Base-by-base conservation (phyloP, 2,797 vertebrate genomes). In the Neosilurus mollespiculum region DNA sequence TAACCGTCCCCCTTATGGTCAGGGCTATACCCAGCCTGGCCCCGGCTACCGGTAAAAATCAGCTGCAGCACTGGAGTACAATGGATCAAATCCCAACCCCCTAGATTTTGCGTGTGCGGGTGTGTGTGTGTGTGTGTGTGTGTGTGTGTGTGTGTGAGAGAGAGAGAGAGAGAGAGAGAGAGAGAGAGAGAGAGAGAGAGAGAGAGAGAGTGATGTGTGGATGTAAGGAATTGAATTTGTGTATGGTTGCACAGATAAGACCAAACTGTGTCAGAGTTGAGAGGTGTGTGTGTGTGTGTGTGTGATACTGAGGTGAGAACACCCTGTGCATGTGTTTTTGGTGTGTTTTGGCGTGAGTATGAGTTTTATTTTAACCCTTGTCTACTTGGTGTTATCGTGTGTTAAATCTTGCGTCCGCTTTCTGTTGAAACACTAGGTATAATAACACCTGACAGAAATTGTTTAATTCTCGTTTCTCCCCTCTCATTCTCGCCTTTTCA, bases 11-110 rank as follows among this genome's bases (percentile, higher is more conserved):
- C 94, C 96, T 69, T 99, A 97, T 14, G 95, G 95, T 81, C 96
- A 96, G 93, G 96, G 96, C 83, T 99, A 99, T 85, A 88, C 97
- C 89, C 98, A 99, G 81, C 97, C 98, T 0, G 98, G 98, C 64
- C 98, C 98, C 0, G 98, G 98, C 56, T 99, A 99, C 92, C 94
- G 94, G 91, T 95, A 95, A 95, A 91, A 73, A 12, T 14, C 15
- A 14, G 30, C 43, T 82, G 61, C 10, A 62, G 69, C 77, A 65
- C 30, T 80, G 30, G 62, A 87, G 58, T 89, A 80, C 80, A 86
- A 62, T 85, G 82, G 81, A 86, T 91, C 85, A 88, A 86, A 77
- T 64, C 53, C 49, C n/a, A 77, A 30, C 43, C 64, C 43, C 81
- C 70, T 71, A 65, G 73, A 72, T 86, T 87, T 87, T 85, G 81